These are phyloP conservation scores for Solen grandis DNA, from an alignment of 1,140 invertebrate species.

Conservation along the genomic window DNA sequence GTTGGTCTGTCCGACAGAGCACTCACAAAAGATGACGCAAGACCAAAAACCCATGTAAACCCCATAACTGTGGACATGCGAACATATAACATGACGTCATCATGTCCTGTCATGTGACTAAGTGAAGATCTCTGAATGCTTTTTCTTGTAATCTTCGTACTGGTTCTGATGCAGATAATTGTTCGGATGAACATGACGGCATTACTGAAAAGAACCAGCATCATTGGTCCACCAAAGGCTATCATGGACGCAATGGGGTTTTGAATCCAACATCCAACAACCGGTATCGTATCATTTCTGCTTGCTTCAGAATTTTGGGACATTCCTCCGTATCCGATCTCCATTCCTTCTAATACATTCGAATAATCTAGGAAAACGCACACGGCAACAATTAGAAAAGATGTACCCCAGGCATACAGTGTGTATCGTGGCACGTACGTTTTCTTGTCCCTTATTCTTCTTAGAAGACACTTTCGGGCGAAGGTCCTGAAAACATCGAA, in stretches of 20 bases:
- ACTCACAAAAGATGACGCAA: slow-evolving; percentile 76
- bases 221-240: slow-evolving; percentile 79
- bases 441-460: slow-evolving; percentile 62
- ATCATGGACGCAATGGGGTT: slow-evolving; percentile 74
- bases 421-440: slow-evolving; percentile 82
- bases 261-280: slow-evolving; percentile 81
- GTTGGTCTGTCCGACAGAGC: slow-evolving; percentile 61
- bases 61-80: slow-evolving; percentile 82
- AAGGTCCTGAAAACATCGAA: slow-evolving; percentile 86
- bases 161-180: slow-evolving; percentile 82
- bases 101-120: slow-evolving; percentile 68
- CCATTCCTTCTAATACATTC: slow-evolving; percentile 65
- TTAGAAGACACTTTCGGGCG: slow-evolving; percentile 73
- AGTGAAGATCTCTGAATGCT: slow-evolving; percentile 61
- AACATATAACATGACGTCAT: slow-evolving; percentile 83
- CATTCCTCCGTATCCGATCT: slow-evolving; percentile 68
- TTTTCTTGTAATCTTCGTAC: slow-evolving; percentile 66
- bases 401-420: slow-evolving; percentile 83
- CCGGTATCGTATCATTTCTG: not conserved
- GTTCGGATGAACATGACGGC: slow-evolving; percentile 77
- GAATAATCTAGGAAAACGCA: slow-evolving; percentile 82
- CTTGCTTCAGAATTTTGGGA: not conserved
- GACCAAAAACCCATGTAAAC: slow-evolving; percentile 81
- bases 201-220: slow-evolving; percentile 78
- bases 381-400: slow-evolving; percentile 81